phyloP scores from a whole-genome alignment of 2,888 invertebrate genomes.

The Sisyra terminalis region DNA sequence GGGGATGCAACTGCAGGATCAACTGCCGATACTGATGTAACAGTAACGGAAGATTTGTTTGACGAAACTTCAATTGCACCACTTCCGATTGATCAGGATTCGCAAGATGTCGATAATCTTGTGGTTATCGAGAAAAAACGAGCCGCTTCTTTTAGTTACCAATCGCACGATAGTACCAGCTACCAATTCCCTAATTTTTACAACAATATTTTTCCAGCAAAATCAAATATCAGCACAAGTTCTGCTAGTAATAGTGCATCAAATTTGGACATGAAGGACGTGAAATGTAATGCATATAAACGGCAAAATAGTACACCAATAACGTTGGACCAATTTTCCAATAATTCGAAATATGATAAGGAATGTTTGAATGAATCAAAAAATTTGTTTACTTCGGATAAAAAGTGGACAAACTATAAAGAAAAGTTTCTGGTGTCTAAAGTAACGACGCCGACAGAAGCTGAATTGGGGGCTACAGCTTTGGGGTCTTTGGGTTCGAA shows the following conservation, averaged over 20 bases:
- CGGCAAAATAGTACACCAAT: constrained; percentile 1
- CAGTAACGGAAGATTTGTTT: constrained; percentile 28
- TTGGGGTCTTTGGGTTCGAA: neutral
- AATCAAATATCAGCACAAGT: constrained; percentile 48
- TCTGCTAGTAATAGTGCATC: constrained; percentile 40
- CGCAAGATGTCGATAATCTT: no score
- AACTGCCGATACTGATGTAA: constrained; percentile 37
- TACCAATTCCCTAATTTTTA: no score
- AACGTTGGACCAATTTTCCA: neutral
- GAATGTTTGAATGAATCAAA: constrained; percentile 8
- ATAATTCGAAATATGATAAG: neutral
- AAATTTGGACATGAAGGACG: constrained; percentile 21
- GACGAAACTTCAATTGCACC: constrained; percentile 13
- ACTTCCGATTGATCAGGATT: constrained; percentile 6
- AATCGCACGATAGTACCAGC: no score
- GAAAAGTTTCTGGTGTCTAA: constrained; percentile 19
- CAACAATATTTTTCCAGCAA: constrained; percentile 25
- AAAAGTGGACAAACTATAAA: constrained; percentile 22
- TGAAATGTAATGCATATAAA: constrained; percentile 10
- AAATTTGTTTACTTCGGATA: constrained; percentile 12
- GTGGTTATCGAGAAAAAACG: no score
- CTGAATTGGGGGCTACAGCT: no score
- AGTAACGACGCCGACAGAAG: constrained; percentile 4
- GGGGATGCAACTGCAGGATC: constrained; percentile 52
- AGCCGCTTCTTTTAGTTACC: no score